A percentile compares a stretch with the other conserved stretches of the same genome.
Conservation (phyloP, 2,797 vertebrate species). For the Tamandua tetradactyla region DNA sequence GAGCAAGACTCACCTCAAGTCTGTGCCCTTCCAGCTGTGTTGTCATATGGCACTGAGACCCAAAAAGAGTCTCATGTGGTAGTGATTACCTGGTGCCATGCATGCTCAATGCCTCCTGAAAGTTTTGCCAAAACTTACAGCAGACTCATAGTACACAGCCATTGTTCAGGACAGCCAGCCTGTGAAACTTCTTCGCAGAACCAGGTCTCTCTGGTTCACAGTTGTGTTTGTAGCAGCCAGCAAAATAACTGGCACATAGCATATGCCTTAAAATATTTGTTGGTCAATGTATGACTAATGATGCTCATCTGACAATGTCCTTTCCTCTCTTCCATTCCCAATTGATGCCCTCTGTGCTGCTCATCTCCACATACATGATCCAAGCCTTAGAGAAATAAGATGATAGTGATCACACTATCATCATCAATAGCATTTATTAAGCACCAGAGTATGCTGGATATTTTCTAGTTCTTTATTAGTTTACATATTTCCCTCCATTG, state of each 20-base stretch:
- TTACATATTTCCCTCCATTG: not conserved
- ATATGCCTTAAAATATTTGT: not conserved
- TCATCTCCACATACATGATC: not conserved
- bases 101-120: too few species aligned
- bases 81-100: too few species aligned
- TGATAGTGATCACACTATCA: too few species aligned
- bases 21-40: too few species aligned
- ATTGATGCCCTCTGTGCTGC: not conserved
- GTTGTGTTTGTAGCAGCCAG: too few species aligned
- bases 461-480: not conserved
- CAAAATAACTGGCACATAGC: accelerated
- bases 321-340: not conserved
- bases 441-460: not conserved
- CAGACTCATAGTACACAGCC: too few species aligned
- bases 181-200: not conserved
- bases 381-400: not conserved
- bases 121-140: too few species aligned
- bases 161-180: too few species aligned
- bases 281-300: not conserved
- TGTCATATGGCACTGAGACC: too few species aligned
- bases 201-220: not conserved
- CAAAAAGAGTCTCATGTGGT: too few species aligned
- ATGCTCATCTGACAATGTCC: not conserved
- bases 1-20: too few species aligned
- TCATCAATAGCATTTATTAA: not conserved